Percentiles rank a stretch among this genome's conserved stretches.
Evolutionary conservation across 2,888 invertebrate species (phyloP).

Genomic region (Scaptomyza reducta): DNA sequence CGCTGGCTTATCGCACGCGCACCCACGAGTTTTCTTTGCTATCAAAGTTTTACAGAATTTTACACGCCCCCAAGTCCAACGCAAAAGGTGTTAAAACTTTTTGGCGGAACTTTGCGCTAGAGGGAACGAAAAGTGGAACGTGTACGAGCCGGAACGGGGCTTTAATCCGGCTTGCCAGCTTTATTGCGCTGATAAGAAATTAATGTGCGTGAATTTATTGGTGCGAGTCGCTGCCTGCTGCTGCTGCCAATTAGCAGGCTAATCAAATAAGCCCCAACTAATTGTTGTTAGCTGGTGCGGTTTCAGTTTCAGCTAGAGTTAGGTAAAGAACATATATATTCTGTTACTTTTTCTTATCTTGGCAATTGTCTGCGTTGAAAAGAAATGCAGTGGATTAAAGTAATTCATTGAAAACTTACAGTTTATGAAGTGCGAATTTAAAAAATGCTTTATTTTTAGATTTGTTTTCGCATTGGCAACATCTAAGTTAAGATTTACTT

Average conservation of each 20-base stretch:
- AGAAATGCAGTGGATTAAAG: background rate
- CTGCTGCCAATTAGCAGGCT: slow-evolving; percentile 61
- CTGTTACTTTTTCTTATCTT: background rate
- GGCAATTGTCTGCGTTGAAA: background rate
- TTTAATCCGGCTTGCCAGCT: slow-evolving; percentile 69
- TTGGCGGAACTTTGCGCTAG: slow-evolving; percentile 43
- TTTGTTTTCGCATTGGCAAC: too few species aligned
- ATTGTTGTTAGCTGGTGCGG: slow-evolving; percentile 38
- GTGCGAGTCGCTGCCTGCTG: slow-evolving; percentile 48
- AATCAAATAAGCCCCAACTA: slow-evolving; percentile 69
- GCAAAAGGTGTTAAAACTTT: slow-evolving; percentile 56
- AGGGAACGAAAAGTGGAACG: slow-evolving; percentile 1
- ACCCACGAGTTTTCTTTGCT: slow-evolving; percentile 60
- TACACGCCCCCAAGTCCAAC: slow-evolving; percentile 21
- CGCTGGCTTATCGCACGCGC: slow-evolving; percentile 74
- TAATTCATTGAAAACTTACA: background rate
- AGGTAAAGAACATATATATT: background rate
- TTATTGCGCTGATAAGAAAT: slow-evolving; percentile 71
- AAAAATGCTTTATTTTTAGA: too few species aligned
- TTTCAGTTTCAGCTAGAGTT: background rate
- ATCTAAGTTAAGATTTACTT: background rate
- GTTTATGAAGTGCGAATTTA: background rate
- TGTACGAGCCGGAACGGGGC: slow-evolving; percentile 22
- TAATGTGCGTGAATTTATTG: slow-evolving; percentile 74
- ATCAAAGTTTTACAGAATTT: slow-evolving; percentile 54